Conservation (phyloP, 2,113 vertebrate species). For the Bothrops jararaca region DNA sequence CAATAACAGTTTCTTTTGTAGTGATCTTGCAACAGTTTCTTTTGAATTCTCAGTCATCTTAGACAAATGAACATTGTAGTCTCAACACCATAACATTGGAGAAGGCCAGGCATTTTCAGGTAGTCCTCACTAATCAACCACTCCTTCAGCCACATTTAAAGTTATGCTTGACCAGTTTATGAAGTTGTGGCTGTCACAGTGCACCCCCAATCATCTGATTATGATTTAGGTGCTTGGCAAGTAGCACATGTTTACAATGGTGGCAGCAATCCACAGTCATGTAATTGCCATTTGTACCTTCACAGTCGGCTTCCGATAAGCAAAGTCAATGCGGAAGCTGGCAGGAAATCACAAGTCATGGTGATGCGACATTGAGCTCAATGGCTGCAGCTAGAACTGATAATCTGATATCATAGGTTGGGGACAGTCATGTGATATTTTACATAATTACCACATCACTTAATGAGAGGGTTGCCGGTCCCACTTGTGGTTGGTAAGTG, state of each 20-base stretch:
- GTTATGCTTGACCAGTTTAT: not conserved
- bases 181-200: not conserved
- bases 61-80: not conserved
- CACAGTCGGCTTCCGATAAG: not conserved
- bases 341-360: not conserved
- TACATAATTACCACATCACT: not conserved
- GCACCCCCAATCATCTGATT: not conserved
- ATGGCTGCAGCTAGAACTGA: not conserved
- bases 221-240: not conserved
- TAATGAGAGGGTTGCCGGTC: not conserved
- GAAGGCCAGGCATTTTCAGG: not conserved
- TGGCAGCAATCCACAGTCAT: not conserved
- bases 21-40: not conserved
- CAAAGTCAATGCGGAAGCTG: not conserved
- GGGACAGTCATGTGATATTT: not conserved
- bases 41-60: not conserved
- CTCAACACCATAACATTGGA: not conserved
- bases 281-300: not conserved
- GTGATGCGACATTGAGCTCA: not conserved
- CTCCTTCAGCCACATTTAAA: not conserved
- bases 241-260: not conserved
- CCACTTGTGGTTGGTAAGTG: not conserved
- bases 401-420: not conserved
- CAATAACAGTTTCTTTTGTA: not conserved
- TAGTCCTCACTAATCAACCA: not conserved